Evolutionary conservation across 2,888 invertebrate species (phyloP).

Genomic region (Pterobdella sp.): DNA sequence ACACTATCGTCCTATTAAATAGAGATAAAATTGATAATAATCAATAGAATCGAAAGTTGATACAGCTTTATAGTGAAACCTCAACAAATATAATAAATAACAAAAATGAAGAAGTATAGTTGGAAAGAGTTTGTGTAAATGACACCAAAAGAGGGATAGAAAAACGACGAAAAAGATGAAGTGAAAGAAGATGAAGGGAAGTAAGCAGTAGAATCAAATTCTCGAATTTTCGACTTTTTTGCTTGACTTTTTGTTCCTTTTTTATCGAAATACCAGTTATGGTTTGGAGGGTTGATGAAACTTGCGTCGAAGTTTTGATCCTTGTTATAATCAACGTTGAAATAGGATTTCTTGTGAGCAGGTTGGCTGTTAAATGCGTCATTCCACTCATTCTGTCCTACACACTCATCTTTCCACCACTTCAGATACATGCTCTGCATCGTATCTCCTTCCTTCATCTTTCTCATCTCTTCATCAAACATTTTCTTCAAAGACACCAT

Average conservation of each 20-base stretch:
- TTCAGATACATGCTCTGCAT: slow-evolving; percentile 35
- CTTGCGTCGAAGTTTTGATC: background rate
- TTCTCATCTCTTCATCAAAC: slow-evolving; percentile 33
- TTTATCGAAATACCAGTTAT: background rate
- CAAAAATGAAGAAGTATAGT: background rate
- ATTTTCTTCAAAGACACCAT: slow-evolving; percentile 19
- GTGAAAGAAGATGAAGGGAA: slow-evolving; percentile 4
- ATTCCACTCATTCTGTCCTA: too few species aligned
- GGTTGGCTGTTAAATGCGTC: background rate
- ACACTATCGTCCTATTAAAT: too few species aligned
- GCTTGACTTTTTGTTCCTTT: too few species aligned
- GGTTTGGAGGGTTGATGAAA: background rate
- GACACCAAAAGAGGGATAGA: background rate
- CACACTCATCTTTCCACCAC: slow-evolving; percentile 38
- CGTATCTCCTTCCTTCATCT: slow-evolving; percentile 30
- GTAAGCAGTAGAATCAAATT: background rate
- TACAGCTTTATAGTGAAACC: too few species aligned
- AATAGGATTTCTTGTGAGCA: background rate
- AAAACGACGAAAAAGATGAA: background rate
- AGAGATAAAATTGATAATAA: too few species aligned
- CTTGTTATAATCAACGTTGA: background rate
- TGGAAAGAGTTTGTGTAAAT: too few species aligned
- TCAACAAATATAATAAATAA: background rate
- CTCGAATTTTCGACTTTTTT: too few species aligned
- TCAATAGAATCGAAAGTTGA: too few species aligned